Evolutionary conservation across 2,888 invertebrate species (phyloP), one percentile per base, ranked within the genome.

Genomic region (Athalia circularis): DNA sequence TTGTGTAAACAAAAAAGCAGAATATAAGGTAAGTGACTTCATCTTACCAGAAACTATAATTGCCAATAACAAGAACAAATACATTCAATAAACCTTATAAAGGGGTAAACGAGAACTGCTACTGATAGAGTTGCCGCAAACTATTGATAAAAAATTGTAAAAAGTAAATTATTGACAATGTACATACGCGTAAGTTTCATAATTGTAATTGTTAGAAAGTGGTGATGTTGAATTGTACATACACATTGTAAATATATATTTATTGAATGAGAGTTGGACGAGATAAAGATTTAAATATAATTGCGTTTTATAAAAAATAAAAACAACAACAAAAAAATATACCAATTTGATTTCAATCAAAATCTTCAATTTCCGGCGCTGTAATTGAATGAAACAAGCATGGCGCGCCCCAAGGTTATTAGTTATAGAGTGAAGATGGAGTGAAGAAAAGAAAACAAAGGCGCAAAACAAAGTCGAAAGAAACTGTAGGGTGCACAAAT

Each of bases 171-270:
- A 59, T 43, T 68, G 13, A 54, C 29, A 52, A 52, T 54, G 8
- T 65, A 59, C 5, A 48, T 74, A 4, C 52, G 52, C 8, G 9
- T 47, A 65, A 11, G 4, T 61, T 59, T 61, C 43, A 13, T 50
- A 48, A 7, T 48, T 11, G 15, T 52, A 50, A 15, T 29, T 52
- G 15, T 29, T 54, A 50, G 15, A 29, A 61, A 47, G 29, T 76
- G 45, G 9, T 76, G 48, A 5, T 64, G 76, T 76, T 76, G 45
- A 65, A 65, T 52, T 45, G 65, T 65, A 77, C 48, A 61, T 29
- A 68, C 50, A 9, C 70, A 78, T 78, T 78, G 78, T 78, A 78
- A 78, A 62, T 72, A 77, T 45, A 78, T 78, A 78, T 78, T 78
- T 78, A 78, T 78, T 78, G 64, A 70, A 61, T 61, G 78, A 78